Conservation (phyloP, 2,113 vertebrate species). For the Macroglossus sobrinus region DNA sequence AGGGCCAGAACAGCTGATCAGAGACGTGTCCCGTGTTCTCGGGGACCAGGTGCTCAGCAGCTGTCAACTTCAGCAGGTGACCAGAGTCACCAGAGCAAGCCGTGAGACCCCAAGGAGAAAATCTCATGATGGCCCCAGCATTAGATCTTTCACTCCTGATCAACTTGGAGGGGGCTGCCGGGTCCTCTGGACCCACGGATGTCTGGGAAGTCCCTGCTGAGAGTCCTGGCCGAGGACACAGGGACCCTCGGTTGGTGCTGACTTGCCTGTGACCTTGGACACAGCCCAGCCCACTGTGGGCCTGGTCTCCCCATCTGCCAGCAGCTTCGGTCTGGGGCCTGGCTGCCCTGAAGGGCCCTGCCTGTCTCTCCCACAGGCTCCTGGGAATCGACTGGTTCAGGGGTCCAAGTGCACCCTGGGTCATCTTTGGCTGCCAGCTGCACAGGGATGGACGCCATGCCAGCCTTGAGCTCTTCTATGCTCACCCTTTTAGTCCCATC, state of each 20-base stretch:
- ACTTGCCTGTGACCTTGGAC: neutral
- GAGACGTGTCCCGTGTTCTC: neutral
- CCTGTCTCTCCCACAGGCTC: neutral
- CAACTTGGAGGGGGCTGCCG: neutral
- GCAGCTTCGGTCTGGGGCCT: neutral
- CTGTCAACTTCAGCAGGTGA: neutral
- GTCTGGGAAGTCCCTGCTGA: neutral
- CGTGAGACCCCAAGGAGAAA: neutral
- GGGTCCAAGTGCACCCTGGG: neutral
- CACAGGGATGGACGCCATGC: neutral
- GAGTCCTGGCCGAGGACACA: neutral
- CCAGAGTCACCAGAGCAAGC: neutral
- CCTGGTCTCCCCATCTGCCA: neutral
- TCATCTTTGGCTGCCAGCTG: neutral
- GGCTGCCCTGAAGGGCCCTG: neutral
- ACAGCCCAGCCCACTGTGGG: neutral
- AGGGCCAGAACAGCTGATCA: neutral
- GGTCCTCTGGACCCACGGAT: neutral
- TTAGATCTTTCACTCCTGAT: neutral
- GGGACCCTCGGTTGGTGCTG: neutral
- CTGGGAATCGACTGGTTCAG: accelerated
- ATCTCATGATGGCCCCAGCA: neutral
- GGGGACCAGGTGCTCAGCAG: accelerated
- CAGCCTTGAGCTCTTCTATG: neutral
- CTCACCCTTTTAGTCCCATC: neutral